A percentile compares a stretch with the other conserved stretches of the same genome.
phyloP scores from a whole-genome alignment of 2,113 vertebrate genomes.

The Cacatua alba region DNA sequence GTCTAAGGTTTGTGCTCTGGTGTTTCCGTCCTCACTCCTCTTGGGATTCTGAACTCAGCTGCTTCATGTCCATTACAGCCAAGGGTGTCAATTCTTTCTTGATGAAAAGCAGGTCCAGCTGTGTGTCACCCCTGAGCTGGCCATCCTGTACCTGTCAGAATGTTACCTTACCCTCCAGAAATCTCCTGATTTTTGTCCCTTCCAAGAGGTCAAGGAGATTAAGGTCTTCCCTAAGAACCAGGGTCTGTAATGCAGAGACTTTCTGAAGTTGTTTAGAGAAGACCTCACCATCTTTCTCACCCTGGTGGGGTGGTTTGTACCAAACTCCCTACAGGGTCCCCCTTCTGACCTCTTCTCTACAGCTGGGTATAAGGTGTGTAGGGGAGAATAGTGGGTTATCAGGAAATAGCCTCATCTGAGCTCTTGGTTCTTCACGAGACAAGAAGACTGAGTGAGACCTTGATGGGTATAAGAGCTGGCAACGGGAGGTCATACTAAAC shows the following conservation, averaged over 20 bases:
- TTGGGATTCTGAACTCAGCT: not conserved
- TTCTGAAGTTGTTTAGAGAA: not conserved
- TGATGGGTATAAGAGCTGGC: not conserved
- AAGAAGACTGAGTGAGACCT: not conserved
- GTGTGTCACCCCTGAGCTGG: not conserved
- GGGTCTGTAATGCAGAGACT: not conserved
- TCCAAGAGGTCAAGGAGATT: not conserved
- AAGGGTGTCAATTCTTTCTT: not conserved
- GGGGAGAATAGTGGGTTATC: not conserved
- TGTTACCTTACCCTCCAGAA: not conserved
- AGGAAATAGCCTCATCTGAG: not conserved
- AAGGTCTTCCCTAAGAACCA: not conserved
- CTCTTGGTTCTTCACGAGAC: not conserved
- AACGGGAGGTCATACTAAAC: not conserved
- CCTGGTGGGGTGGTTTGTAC: not conserved
- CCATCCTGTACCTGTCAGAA: not conserved
- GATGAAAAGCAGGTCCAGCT: not conserved
- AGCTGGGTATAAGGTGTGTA: not conserved
- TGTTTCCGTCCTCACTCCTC: not conserved
- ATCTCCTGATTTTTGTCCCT: not conserved
- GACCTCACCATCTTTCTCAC: not conserved
- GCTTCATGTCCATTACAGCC: not conserved
- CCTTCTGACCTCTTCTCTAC: not conserved
- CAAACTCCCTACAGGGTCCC: accelerated
- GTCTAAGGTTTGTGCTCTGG: not conserved